Evolutionary conservation across 2,888 invertebrate species (phyloP).

Genomic region (Leptopterna dolabrata): DNA sequence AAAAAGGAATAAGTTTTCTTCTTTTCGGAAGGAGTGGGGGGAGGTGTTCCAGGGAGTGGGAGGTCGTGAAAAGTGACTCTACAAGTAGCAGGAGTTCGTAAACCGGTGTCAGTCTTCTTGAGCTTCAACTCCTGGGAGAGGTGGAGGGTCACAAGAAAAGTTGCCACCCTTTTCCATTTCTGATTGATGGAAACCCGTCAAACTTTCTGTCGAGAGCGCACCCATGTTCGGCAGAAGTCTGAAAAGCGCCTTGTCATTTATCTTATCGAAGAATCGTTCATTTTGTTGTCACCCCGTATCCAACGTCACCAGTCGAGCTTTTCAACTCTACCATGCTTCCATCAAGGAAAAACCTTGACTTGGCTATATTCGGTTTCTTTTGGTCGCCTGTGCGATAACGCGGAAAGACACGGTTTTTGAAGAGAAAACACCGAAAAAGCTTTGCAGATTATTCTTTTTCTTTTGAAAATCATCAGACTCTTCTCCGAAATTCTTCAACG

Average conservation of each 20-base stretch:
- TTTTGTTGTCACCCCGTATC: conserved; percentile 58
- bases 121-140: neutral
- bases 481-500: neutral
- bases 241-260: conserved; percentile 56
- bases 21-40: neutral
- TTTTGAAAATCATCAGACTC: neutral
- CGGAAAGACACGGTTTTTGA: no score
- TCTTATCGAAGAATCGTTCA: conserved; percentile 61
- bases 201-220: conserved; percentile 54
- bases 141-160: conserved; percentile 16
- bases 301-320: conserved; percentile 46
- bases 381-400: neutral
- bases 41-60: neutral
- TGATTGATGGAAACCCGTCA: conserved; percentile 58
- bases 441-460: neutral
- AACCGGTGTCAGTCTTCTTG: conserved; percentile 54
- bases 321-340: conserved; percentile 29
- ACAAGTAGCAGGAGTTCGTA: conserved; percentile 50
- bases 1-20: conserved; percentile 42
- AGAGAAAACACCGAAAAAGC: neutral
- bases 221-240: neutral
- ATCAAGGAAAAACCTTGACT: conserved; percentile 11
- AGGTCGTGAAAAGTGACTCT: conserved; percentile 44
- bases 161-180: conserved; percentile 34
- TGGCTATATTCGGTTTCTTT: neutral